phyloP scores from a whole-genome alignment of 2,888 invertebrate species.

The Erpobdella octoculata region DNA sequence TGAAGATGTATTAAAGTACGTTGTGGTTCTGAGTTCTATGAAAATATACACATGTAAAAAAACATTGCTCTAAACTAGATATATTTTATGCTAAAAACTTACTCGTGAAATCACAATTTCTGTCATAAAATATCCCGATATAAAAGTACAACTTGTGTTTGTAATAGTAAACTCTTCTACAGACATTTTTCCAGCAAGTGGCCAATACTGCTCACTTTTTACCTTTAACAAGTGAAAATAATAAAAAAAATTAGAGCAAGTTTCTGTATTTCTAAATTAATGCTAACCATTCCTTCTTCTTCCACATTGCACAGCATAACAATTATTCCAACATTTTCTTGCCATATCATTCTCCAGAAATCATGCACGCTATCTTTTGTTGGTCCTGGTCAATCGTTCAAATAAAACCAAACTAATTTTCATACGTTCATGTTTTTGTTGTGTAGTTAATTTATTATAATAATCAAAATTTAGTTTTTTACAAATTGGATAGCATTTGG shows the following conservation, averaged over 20 bases:
- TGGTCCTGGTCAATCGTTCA: slow-evolving; percentile 13
- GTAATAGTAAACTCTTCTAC: not conserved
- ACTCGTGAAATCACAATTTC: not conserved
- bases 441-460: not conserved
- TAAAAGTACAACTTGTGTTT: not conserved
- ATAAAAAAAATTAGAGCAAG: not conserved
- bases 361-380: slow-evolving; percentile 70
- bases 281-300: slow-evolving; percentile 72
- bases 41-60: not conserved
- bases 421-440: slow-evolving; percentile 60
- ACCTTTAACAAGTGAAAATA: not conserved
- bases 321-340: slow-evolving; percentile 81
- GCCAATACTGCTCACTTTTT: slow-evolving; percentile 24
- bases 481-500: too few relatives aligned
- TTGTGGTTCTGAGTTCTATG: not conserved
- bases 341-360: slow-evolving; percentile 97
- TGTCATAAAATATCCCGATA: not conserved
- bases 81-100: not conserved
- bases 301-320: slow-evolving; percentile 95
- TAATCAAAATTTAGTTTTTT: too few relatives aligned
- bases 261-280: not conserved
- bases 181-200: not conserved
- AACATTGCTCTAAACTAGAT: not conserved
- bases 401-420: slow-evolving; percentile 58
- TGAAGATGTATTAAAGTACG: slow-evolving; percentile 2